Percentiles rank a stretch among this genome's conserved stretches.
phyloP scores from a whole-genome alignment of 2,113 vertebrate genomes.

The Carlito syrichta region DNA sequence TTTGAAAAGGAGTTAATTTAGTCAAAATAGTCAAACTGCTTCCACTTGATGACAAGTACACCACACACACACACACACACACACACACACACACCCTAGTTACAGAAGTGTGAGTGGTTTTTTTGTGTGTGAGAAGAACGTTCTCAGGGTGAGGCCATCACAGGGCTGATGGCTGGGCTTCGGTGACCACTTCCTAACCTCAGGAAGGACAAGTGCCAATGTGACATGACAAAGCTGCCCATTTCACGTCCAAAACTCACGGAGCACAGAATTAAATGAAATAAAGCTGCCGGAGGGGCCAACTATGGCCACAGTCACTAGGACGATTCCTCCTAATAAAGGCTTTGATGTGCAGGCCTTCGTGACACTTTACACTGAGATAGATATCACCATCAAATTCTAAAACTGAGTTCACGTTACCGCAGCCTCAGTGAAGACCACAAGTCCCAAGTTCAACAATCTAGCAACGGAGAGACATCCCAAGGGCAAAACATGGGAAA shows the following conservation, averaged over 20 bases:
- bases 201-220: neutral
- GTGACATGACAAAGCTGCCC: neutral
- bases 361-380: neutral
- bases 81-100: neutral
- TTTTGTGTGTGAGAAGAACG: conserved; percentile 5
- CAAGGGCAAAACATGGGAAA: neutral
- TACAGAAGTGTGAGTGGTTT: neutral
- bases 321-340: neutral
- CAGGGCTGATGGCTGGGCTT: neutral
- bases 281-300: neutral
- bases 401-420: neutral
- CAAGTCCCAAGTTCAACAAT: neutral
- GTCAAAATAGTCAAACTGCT: neutral
- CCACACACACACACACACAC: neutral
- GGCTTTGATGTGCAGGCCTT: neutral
- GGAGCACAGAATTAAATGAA: neutral
- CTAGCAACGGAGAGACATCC: neutral
- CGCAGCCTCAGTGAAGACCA: neutral
- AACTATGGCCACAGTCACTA: neutral
- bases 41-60: neutral
- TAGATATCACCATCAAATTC: neutral
- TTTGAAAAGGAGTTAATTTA: neutral
- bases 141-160: neutral
- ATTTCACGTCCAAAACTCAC: neutral
- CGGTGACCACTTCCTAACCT: conserved; percentile 21